A percentile compares a stretch with the other conserved stretches of the same genome.
Evolutionary conservation across 1,140 invertebrate genomes (phyloP).

Genomic region (Ericerus pela): DNA sequence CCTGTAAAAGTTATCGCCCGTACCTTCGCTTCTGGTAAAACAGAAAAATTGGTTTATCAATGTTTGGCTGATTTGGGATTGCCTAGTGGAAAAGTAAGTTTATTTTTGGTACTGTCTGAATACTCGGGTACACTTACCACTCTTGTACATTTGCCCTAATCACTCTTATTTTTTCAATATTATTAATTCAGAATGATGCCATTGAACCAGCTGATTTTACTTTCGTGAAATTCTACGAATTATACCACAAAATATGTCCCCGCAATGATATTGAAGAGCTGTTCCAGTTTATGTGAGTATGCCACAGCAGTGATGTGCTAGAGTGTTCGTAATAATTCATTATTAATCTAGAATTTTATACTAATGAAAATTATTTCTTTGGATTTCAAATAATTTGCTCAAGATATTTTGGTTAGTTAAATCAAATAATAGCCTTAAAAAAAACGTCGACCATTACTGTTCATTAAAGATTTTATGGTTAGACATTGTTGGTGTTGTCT

Average conservation of each 20-base stretch:
- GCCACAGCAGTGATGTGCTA: no score
- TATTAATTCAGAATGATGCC: slow-evolving; percentile 57
- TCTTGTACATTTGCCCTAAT: neutral
- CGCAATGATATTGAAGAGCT: slow-evolving; percentile 97
- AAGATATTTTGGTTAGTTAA: no score
- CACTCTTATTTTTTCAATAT: neutral
- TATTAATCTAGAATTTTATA: no score
- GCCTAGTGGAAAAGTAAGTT: slow-evolving; percentile 76
- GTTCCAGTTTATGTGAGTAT: slow-evolving; percentile 86
- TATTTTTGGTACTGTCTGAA: neutral
- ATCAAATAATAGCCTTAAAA: no score
- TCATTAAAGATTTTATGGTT: no score
- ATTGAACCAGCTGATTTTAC: slow-evolving; percentile 92
- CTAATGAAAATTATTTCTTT: no score
- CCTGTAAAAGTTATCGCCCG: slow-evolving; percentile 90
- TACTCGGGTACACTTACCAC: neutral
- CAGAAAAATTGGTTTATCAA: slow-evolving; percentile 96
- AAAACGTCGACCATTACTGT: no score
- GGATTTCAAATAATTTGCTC: no score
- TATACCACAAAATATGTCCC: slow-evolving; percentile 98
- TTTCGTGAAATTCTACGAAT: slow-evolving; percentile 95
- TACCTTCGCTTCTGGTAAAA: slow-evolving; percentile 96
- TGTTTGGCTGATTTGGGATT: slow-evolving; percentile 85
- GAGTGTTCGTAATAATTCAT: no score
- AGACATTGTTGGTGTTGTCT: no score